A percentile compares a stretch with the other conserved stretches of the same genome.
These are phyloP conservation scores for Ginglymostoma cirratum DNA, from an alignment of 2,113 vertebrate species.

Conservation along the genomic window DNA sequence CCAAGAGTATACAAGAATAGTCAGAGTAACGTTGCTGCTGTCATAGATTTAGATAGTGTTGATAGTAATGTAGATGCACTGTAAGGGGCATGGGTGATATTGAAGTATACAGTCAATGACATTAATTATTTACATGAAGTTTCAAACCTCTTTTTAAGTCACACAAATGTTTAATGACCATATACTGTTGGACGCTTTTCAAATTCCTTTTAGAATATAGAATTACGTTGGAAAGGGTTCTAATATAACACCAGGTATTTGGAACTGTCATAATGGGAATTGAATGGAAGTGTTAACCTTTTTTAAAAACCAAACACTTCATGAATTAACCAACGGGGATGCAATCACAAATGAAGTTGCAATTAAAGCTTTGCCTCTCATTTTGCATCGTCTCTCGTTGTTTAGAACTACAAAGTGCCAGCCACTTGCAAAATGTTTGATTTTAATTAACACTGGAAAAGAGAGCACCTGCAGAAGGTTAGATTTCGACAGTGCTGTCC, in stretches of 20 bases:
- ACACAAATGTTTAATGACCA: conserved; percentile 8
- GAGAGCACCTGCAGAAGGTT: background rate
- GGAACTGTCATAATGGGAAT: background rate
- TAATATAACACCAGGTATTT: background rate
- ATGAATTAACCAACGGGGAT: background rate
- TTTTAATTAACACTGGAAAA: conserved; percentile 28
- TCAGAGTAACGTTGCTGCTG: background rate
- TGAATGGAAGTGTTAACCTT: background rate
- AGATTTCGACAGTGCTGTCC: background rate
- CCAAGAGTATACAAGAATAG: background rate
- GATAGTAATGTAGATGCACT: background rate
- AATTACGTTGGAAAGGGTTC: background rate
- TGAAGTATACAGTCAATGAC: background rate
- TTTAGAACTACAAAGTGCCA: background rate
- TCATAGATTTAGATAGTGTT: background rate
- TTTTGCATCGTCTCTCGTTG: background rate
- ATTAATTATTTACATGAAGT: background rate
- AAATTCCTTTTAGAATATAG: background rate
- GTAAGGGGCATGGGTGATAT: background rate
- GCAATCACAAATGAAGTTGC: background rate
- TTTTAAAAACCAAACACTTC: background rate
- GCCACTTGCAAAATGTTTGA: background rate
- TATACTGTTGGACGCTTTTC: background rate
- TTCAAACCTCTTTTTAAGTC: background rate
- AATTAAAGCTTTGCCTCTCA: background rate